phyloP scores from a whole-genome alignment of 2,113 vertebrate species.

The Strigops habroptila region DNA sequence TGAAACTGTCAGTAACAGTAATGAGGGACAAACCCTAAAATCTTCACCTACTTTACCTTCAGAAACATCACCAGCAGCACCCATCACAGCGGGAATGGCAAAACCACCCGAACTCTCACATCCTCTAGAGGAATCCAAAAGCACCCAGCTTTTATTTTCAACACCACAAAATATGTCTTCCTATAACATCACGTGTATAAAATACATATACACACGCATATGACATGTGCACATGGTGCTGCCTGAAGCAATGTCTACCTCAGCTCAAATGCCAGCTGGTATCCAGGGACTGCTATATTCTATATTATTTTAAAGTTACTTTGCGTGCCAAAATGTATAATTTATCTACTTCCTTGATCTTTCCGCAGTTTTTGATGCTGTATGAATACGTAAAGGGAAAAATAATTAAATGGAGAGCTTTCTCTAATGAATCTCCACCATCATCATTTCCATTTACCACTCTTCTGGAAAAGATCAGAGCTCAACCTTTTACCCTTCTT shows the following conservation, averaged over 20 bases:
- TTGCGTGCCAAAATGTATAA: neutral
- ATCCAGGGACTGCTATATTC: neutral
- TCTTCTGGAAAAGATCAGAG: neutral
- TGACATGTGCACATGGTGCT: rapidly evolving
- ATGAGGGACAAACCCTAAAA: neutral
- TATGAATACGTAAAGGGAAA: neutral
- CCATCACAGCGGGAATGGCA: neutral
- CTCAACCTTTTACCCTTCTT: neutral
- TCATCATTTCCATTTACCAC: neutral
- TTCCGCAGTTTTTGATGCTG: neutral
- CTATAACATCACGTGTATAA: neutral
- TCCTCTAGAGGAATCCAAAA: neutral
- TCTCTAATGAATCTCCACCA: neutral
- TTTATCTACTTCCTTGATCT: neutral
- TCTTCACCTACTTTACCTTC: neutral
- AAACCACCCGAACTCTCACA: neutral
- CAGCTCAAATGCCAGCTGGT: neutral
- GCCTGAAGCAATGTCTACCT: neutral
- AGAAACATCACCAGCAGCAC: neutral
- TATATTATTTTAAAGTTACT: neutral
- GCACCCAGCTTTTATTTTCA: neutral
- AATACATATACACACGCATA: neutral
- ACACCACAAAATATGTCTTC: neutral
- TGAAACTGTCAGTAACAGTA: neutral
- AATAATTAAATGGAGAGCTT: neutral